phyloP scores from a whole-genome alignment of 2,888 invertebrate species.

The Ormia ochracea region DNA sequence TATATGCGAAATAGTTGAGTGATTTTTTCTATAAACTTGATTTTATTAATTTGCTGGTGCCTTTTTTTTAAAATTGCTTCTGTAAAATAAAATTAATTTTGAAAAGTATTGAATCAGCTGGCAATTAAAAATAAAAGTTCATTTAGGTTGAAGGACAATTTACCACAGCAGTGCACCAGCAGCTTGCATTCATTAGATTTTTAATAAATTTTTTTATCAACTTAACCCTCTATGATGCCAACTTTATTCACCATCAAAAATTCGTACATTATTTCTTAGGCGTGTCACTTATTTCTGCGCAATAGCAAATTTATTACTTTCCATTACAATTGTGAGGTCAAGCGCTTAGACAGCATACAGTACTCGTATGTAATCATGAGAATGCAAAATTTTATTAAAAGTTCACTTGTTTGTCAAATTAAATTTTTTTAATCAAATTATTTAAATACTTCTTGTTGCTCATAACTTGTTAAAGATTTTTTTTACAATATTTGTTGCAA shows the following conservation, averaged over 20 bases:
- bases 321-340: conserved; percentile 26
- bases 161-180: background rate
- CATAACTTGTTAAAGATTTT: background rate
- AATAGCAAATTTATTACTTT: conserved; percentile 43
- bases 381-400: conserved; percentile 4
- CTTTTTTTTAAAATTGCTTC: too few species aligned
- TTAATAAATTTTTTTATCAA: conserved; percentile 5
- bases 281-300: conserved; percentile 20
- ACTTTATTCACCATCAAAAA: background rate
- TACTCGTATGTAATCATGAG: too few species aligned
- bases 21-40: too few species aligned
- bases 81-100: too few species aligned
- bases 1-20: too few species aligned
- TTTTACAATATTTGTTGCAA: background rate
- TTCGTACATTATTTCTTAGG: background rate
- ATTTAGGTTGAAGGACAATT: conserved; percentile 36
- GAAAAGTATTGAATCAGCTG: background rate
- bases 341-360: conserved; percentile 30
- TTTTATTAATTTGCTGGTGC: too few species aligned
- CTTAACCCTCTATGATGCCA: conserved; percentile 4
- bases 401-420: conserved; percentile 12
- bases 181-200: background rate
- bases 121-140: conserved; percentile 14
- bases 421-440: conserved; percentile 31
- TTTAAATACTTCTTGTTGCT: conserved; percentile 27